Conservation (phyloP, 2,797 vertebrate genomes). For the Champsocephalus gunnari region DNA sequence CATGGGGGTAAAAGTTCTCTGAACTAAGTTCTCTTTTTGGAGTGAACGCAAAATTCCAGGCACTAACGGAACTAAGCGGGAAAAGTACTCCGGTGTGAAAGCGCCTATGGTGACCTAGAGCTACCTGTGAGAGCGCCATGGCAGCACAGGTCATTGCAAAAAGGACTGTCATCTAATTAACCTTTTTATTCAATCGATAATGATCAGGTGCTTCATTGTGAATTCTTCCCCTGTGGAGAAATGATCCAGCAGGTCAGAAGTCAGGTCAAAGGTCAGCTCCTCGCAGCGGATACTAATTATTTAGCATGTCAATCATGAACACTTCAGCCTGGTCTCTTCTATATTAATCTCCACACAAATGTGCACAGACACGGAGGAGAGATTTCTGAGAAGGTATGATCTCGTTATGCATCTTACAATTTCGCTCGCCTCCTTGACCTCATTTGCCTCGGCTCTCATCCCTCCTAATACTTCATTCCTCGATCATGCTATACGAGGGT, state of each 20-base stretch:
- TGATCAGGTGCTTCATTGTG: slow-evolving; percentile 18
- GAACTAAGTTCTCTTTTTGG: no score
- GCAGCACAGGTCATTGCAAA: not conserved
- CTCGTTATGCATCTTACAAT: slow-evolving; percentile 3
- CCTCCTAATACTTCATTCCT: slow-evolving; percentile 54
- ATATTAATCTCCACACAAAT: not conserved
- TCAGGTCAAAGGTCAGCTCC: slow-evolving; percentile 36
- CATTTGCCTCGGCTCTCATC: slow-evolving; percentile 20
- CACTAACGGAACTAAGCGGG: no score
- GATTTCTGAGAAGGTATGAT: slow-evolving; percentile 20
- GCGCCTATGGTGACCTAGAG: not conserved
- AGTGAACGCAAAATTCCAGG: no score
- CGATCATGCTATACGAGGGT: slow-evolving; percentile 44
- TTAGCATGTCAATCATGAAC: slow-evolving; percentile 12
- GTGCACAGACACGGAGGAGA: not conserved
- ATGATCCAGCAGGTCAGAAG: slow-evolving; percentile 20
- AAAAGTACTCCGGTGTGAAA: no score
- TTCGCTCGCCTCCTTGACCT: slow-evolving; percentile 21
- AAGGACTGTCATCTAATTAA: slow-evolving; percentile 1
- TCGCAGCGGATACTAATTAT: slow-evolving; percentile 19
- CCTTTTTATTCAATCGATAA: slow-evolving; percentile 29
- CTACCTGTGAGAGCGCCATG: not conserved
- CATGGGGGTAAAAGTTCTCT: no score
- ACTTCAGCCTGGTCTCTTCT: not conserved
- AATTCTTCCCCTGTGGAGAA: slow-evolving; percentile 8